Evolutionary conservation across 2,113 vertebrate genomes (phyloP), one percentile per base, ranked within the genome.

Genomic region (Gorsachius goisagi): DNA sequence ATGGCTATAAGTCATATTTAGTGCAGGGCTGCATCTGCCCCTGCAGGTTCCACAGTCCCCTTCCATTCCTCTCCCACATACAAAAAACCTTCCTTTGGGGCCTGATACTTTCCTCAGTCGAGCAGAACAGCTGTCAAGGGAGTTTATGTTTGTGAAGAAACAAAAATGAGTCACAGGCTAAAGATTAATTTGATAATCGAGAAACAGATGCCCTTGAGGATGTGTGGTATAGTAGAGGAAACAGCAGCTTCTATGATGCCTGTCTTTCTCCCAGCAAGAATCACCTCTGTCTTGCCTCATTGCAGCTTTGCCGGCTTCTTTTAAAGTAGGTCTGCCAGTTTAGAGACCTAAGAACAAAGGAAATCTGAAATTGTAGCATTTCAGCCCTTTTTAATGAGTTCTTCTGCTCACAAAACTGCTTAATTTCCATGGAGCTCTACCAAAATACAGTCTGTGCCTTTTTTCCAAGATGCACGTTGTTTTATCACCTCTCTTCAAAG

Each of bases 191-290:
- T 92, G 95, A 97, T 97, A 90, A 96, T 89, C 88, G 79, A 87
- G 88, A 79, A 96, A 94, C 96, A 97, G 96, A 97, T 97, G 96
- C 92, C 89, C 84, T 92, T 83, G 69, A 95, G 94, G 91, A 95
- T 93, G 86, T 73, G 86, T 93, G 89, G 69, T 77, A 72, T 59
- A 85, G 71, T 55, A 79, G 79, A 92, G 95, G 88, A 96, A 95
- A 85, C 94, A 62, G 84, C 77, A 91, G 62, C 83, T 79, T 93
- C 63, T 73, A 24, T 33, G 49, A 62, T 85, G 89, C 67, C 84
- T 93, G 90, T 59, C 86, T 93, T 93, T 95, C 69, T 90, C 47
- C n/a, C 8, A 6, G 41, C n/a, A 94, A 73, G 78, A 89, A 89
- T 91, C 84, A 92, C 91, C 95, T 92, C 94, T 82, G 62, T 41